Evolutionary conservation across 2,113 vertebrate genomes (phyloP), one percentile per base, ranked within the genome.

Genomic region (Ammodramus savannarum): DNA sequence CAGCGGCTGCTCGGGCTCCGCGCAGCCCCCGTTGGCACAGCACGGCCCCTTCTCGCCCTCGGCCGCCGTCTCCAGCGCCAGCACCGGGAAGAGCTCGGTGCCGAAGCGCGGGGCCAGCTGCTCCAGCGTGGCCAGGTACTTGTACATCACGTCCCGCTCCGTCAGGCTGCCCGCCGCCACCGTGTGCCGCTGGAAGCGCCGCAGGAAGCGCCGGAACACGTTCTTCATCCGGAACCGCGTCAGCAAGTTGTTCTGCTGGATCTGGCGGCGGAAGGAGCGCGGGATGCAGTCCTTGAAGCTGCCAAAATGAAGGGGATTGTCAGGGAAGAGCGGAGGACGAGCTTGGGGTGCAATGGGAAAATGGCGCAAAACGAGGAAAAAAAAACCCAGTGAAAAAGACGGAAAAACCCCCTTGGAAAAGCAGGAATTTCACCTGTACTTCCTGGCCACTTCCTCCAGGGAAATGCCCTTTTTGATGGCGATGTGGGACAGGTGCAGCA

Each of bases 271-370:
- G 78, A 99, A 99, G 69, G 99, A 99, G 21, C 65, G 97, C 0
- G 99, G 99, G 94, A 99, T 98, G 91, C 99, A 99, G 13, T 94
- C 97, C 91, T 98, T 96, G 94, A 98, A 99, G 94, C 99, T 99
- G 97, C 19, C 11, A 5, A 3, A 4, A 16, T 5, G 21, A 16
- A 3, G 4, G 7, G 18, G 4, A 26, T 4, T 1, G 22, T 13
- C 3, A 4, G 43, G 23, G 19, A 4, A 4, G 9, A 6, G 13
- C 3, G 18, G 21, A 10, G 19, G 38, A 10, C 15, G 29, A 15
- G 6, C 4, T 14, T 39, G 36, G 59, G 36, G 4, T 14, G 26
- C 10, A 6, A 13, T 0, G 34, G 23, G 17, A 10, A 11, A 23
- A 34, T 13, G 4, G 21, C 21, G 4, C 21, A 23, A 16, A 34